These are phyloP conservation scores for Hystrix cristata DNA, from an alignment of 2,113 vertebrate species.

Conservation along the genomic window DNA sequence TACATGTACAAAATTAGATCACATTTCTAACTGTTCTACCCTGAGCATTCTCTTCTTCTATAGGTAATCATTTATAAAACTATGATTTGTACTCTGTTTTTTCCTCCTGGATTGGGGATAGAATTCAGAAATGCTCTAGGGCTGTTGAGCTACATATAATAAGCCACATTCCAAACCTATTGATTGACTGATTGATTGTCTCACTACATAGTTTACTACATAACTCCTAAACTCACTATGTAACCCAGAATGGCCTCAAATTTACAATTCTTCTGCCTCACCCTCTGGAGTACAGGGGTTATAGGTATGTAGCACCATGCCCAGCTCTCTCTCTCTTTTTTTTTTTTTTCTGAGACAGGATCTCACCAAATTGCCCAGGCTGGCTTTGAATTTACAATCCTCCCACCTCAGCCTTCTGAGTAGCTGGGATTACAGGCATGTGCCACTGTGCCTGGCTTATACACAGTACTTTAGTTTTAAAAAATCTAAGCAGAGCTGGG, in stretches of 20 bases:
- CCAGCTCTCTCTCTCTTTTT: background rate
- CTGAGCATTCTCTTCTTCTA: background rate
- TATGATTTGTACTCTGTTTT: background rate
- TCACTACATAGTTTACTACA: background rate
- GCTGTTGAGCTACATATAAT: background rate
- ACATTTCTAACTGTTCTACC: background rate
- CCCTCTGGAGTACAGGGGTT: background rate
- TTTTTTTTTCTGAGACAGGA: background rate
- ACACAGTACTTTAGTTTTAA: constrained; percentile 15
- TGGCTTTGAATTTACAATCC: background rate
- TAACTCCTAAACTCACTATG: background rate
- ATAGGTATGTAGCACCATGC: background rate
- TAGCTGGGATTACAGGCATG: background rate
- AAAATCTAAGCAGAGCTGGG: background rate
- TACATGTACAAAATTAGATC: background rate
- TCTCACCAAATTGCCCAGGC: background rate
- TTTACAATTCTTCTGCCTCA: background rate
- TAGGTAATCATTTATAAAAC: background rate
- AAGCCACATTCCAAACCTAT: background rate
- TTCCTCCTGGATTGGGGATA: background rate
- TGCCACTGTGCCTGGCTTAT: background rate
- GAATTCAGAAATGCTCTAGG: background rate
- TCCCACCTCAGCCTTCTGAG: background rate
- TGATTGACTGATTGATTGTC: background rate
- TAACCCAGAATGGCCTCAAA: background rate